Percentiles rank a stretch among this genome's conserved stretches.
Conservation (phyloP, 2,888 invertebrate genomes). For the Deladenus siricidicola region DNA sequence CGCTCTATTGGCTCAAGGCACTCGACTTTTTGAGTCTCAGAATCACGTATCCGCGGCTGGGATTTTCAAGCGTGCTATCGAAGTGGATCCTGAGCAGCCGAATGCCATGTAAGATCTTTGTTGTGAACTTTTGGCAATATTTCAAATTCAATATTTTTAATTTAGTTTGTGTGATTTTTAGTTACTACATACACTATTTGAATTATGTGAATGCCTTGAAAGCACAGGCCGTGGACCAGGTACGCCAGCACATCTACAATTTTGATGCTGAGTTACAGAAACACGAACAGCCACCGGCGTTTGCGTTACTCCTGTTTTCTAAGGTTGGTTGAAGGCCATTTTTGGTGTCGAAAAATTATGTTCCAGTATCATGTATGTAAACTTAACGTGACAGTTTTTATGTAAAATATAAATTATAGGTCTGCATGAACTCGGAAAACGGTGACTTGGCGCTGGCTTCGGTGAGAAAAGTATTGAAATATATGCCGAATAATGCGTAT, state of each 20-base stretch:
- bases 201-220: conserved; percentile 8
- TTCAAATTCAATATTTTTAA: no score
- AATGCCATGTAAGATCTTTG: conserved; percentile 5
- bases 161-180: not conserved
- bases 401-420: not conserved
- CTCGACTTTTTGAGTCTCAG: not conserved
- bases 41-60: not conserved
- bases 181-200: conserved; percentile 9
- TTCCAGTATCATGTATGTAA: not conserved
- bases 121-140: no score
- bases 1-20: conserved; percentile 9
- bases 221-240: not conserved
- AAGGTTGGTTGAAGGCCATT: conserved; percentile 3
- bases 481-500: conserved; percentile 12
- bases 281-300: conserved; percentile 2
- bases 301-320: conserved; percentile 7
- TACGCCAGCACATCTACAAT: not conserved
- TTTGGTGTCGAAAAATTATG: not conserved
- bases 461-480: conserved; percentile 2
- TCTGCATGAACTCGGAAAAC: conserved; percentile 9
- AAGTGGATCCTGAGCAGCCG: conserved; percentile 9
- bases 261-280: not conserved
- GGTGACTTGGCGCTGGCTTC: conserved; percentile 11
- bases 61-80: conserved; percentile 3
- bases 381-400: not conserved